Conservation (phyloP, 2,888 invertebrate genomes). For the Patella pellucida region DNA sequence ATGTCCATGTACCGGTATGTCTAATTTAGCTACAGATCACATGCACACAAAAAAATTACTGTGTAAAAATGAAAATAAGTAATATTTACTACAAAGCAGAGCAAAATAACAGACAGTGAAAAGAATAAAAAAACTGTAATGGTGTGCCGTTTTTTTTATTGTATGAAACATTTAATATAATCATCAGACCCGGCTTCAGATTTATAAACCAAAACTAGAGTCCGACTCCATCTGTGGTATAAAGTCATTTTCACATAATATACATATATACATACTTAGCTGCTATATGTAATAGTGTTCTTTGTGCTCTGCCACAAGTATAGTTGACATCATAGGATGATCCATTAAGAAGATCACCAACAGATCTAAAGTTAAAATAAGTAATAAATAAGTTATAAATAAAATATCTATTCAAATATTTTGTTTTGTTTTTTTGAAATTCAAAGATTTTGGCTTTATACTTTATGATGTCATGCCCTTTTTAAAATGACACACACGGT, state of each 20-base stretch:
- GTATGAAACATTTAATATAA: no score
- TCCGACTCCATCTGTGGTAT: neutral
- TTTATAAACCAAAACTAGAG: neutral
- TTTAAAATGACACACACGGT: no score
- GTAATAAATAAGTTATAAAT: conserved; percentile 2
- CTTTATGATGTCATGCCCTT: no score
- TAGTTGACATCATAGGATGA: conserved; percentile 64
- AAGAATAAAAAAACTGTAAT: neutral
- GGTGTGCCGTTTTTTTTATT: neutral
- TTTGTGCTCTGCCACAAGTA: conserved; percentile 58
- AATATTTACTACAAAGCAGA: neutral
- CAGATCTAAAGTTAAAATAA: conserved; percentile 51
- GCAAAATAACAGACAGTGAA: neutral
- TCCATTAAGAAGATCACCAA: conserved; percentile 57
- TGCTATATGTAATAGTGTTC: conserved; percentile 63
- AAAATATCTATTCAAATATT: neutral
- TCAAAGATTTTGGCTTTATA: no score
- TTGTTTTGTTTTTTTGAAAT: no score
- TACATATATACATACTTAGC: conserved; percentile 61
- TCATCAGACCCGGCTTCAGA: no score
- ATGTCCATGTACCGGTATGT: no score
- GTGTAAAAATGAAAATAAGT: neutral
- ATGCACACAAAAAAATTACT: neutral
- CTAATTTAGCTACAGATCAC: no score
- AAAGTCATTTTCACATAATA: neutral